Evolutionary conservation across 2,888 invertebrate genomes (phyloP).

Genomic region (Myathropa florea): DNA sequence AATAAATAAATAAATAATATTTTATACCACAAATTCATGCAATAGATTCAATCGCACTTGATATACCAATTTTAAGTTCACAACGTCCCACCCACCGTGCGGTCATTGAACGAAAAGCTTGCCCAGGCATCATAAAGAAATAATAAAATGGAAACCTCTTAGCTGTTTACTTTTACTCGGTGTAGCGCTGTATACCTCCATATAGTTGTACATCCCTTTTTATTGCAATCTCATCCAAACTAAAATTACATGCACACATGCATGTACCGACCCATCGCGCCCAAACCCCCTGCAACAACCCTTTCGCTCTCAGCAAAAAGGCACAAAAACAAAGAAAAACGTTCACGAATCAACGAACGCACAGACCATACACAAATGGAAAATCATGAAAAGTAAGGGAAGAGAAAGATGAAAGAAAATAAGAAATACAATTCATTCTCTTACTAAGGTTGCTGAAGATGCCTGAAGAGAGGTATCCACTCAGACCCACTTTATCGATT

Average conservation of each 20-base stretch:
- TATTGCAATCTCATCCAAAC: conserved; percentile 63
- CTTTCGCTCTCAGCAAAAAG: conserved; percentile 10
- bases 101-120: conserved; percentile 68
- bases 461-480: conserved; percentile 60
- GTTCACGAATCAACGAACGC: conserved; percentile 49
- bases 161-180: conserved; percentile 27
- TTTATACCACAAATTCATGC: conserved; percentile 24
- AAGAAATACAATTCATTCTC: conserved; percentile 58
- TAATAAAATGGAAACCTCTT: conserved; percentile 65
- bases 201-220: conserved; percentile 4
- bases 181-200: background rate
- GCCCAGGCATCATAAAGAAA: conserved; percentile 65
- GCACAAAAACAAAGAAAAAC: conserved; percentile 52
- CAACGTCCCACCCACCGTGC: conserved; percentile 27
- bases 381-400: conserved; percentile 25
- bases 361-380: conserved; percentile 16
- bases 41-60: conserved; percentile 56
- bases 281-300: conserved; percentile 25
- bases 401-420: conserved; percentile 26
- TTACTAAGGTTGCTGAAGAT: conserved; percentile 29
- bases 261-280: conserved; percentile 1
- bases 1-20: conserved; percentile 16
- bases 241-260: conserved; percentile 65
- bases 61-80: conserved; percentile 48
- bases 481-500: conserved; percentile 70